Base-by-base conservation (phyloP, 1,140 invertebrate species). In the Ylistrum balloti region DNA sequence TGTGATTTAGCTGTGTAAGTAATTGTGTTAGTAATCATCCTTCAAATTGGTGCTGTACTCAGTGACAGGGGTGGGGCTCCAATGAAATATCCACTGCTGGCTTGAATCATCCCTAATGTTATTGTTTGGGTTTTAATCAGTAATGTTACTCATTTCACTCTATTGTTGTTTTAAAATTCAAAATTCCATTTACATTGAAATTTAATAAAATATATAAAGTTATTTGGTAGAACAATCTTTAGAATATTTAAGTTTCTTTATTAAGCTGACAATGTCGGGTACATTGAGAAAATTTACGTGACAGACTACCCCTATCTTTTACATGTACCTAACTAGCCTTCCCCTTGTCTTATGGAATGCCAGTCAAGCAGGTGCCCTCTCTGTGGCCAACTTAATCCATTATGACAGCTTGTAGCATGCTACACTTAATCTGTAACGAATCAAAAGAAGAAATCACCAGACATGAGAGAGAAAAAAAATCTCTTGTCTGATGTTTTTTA, bases 401-500 rank as follows among this genome's bases (percentile, higher is more conserved):
- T 28, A 28, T 74, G 56, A 74, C 56, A 74, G 56, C 22, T 11
- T 17, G 3, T 3, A 28, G 11, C 17, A 74, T 74, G 56, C 56
- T 74, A 28, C 56, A 74, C 56, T 74, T 74, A 74, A 74, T 74
- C 1, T 74, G 56, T 74, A 74, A 28, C 56, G 28, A 74, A 7
- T 74, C n/a, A 74, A 74, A 74, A 11, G 56, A 17, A 74, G 28
- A 74, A 74, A 74, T 74, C 56, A 74, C 56, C 56, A 74, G 56
- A n/a, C 56, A 28, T 74, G n/a, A 74, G 0, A 74, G 22, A 74
- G 56, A 74, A 74, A 74, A 56, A 56, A 74, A 74, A n/a, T 28
- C 11, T 2, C 3, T 17, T 74, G 56, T 74, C 56, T 74, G 56
- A 74, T 74, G 11, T 38, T 38, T 5, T 38, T 38, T 2, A 20